Base-by-base conservation (phyloP, 2,888 invertebrate genomes). In the Busseola fusca region DNA sequence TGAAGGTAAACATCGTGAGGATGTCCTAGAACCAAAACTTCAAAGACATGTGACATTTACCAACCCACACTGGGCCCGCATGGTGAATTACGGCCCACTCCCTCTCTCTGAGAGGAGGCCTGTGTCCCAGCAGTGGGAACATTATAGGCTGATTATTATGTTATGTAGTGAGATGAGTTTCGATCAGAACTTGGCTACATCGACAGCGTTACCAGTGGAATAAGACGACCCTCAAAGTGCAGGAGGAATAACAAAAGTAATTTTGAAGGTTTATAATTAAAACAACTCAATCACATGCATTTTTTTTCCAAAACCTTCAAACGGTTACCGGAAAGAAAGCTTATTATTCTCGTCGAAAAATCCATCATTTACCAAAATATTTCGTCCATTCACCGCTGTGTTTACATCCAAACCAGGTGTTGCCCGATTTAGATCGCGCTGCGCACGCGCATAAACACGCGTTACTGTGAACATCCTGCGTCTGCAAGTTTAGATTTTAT, bases 401-500 rank as follows among this genome's bases (percentile, higher is more conserved):
- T 80, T 80, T 80, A 80, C 79, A 67, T 56, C 65, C 72, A 76
- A 80, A 68, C 81, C 80, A 81, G 80, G 80, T 80, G 80, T 71
- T 74, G 69, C 80, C 80, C 48, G 78, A 77, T 77, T 77, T 80
- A 81, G 81, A 78, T 48, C 80, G 30, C 40, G 16, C 56, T 67
- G 79, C 78, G 69, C 81, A 59, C 69, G 80, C 82, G 82, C 80
- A 80, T 85, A 84, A 85, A 86, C 86, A 84, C 75, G 81, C 77
- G 82, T 83, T 86, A 84, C 81, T 71, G 80, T 80, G 84, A 80
- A 84, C 88, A 87, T 87, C 88, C 88, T 86, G 86, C 80, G 74
- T 56, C 63, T 68, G 82, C 48, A 60, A 56, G 76, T 76, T 74
- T 74, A 74, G 72, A 76, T 82, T 82, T 82, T 79, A 81, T 81